Base-by-base conservation (phyloP, 2,888 invertebrate species). In the Plagodis dolabraria region DNA sequence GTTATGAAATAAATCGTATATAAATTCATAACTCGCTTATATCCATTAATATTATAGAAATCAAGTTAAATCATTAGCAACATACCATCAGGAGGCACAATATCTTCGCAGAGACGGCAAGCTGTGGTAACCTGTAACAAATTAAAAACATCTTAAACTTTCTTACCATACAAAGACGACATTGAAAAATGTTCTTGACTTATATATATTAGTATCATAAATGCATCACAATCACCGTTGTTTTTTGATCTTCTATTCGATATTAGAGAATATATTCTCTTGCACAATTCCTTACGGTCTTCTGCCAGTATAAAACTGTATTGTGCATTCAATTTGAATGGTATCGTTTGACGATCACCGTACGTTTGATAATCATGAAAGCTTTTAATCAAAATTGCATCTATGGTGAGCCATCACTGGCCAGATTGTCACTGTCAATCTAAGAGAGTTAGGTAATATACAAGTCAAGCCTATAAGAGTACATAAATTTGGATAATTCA, bases 21-120 rank as follows among this genome's bases (percentile, higher is more conserved):
- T 22, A 22, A 22, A 22, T 22, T 22, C 22, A 4, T 22, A 22
- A 4, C 22, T 22, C 4, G 4, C 22, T 22, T 22, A 22, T 22
- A 22, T 22, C 22, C 22, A 22, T 22, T 22, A 22, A 22, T 22
- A 22, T 22, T 22, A 22, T 22, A 22, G 22, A 22, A 22, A 22
- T 22, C 22, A 22, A 22, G 22, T 22, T 22, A 2, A 22, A 22
- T 22, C 22, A 22, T 22, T 22, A 22, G 22, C 22, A 22, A 22
- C 96, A 95, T 84, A 96, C 96, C 96, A 96, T 96, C 95, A 96
- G 96, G 96, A 96, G 96, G 96, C 96, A 96, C 95, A 96, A 95
- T 96, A 96, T 96, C 96, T 96, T 96, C 94, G 96, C 96, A 95
- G 96, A 96, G 95, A 96, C 96, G 96, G 96, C 96, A 96, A 96